Conservation (phyloP, 2,113 vertebrate genomes). For the Alethe castanea region DNA sequence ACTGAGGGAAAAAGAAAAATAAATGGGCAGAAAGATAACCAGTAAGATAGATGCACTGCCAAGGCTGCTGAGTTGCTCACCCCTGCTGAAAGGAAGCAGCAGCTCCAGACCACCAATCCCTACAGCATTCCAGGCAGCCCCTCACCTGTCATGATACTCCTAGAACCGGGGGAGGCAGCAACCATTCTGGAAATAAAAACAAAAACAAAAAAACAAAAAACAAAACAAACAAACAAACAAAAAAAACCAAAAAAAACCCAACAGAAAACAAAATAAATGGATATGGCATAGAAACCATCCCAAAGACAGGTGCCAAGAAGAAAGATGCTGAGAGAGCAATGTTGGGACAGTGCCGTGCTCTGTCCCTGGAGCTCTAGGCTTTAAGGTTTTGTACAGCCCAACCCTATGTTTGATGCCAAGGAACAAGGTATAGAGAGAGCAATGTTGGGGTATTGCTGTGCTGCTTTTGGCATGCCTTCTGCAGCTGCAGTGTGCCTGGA, state of each 20-base stretch:
- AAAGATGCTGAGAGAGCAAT: background rate
- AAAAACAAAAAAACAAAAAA: background rate
- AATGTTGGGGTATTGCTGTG: background rate
- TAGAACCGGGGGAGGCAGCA: rapidly evolving
- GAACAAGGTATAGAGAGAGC: background rate
- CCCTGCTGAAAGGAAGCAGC: background rate
- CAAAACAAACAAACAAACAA: background rate
- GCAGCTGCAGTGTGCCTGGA: background rate
- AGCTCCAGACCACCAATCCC: background rate
- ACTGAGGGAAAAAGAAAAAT: background rate
- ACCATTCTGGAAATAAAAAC: background rate
- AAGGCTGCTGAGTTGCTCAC: too few relatives aligned
- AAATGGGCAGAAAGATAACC: background rate
- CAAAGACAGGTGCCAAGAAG: too few relatives aligned
- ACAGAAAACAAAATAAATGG: too few relatives aligned
- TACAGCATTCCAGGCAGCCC: too few relatives aligned
- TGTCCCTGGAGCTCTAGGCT: background rate
- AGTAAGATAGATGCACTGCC: too few relatives aligned
- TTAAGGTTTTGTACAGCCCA: background rate
- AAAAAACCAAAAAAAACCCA: too few relatives aligned
- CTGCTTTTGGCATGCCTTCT: background rate
- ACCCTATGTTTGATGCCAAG: background rate
- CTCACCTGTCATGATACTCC: background rate
- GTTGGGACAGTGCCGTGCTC: rapidly evolving
- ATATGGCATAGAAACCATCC: background rate